A percentile compares a stretch with the other conserved stretches of the same genome.
phyloP scores from a whole-genome alignment of 2,113 vertebrate genomes.

The Epinephelus fuscoguttatus region DNA sequence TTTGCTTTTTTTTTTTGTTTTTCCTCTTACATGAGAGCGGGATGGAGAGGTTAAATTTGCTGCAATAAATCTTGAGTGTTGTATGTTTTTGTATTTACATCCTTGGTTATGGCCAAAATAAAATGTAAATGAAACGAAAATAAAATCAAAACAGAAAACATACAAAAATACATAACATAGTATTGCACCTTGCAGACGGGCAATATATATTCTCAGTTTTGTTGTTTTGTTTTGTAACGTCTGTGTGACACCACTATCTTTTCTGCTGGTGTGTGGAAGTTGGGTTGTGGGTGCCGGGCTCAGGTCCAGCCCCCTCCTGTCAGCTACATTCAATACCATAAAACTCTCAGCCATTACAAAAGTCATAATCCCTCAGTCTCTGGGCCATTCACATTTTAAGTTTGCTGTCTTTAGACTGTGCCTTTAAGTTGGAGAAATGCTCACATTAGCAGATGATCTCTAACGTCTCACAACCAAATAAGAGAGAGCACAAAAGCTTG shows the following conservation, averaged over 20 bases:
- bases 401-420: slow-evolving; percentile 37
- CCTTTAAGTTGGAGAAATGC: slow-evolving; percentile 40
- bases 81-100: slow-evolving; percentile 84
- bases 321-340: slow-evolving; percentile 89
- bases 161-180: slow-evolving; percentile 79
- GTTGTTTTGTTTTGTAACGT: slow-evolving; percentile 78
- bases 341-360: slow-evolving; percentile 80
- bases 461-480: slow-evolving; percentile 41
- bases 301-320: slow-evolving; percentile 80
- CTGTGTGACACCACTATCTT: slow-evolving; percentile 80
- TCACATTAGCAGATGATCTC: slow-evolving; percentile 14
- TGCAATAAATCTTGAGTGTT: slow-evolving; percentile 75
- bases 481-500: slow-evolving; percentile 58
- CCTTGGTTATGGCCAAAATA: slow-evolving; percentile 83
- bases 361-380: slow-evolving; percentile 69
- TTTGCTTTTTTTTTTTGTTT: slow-evolving; percentile 38
- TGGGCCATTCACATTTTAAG: slow-evolving; percentile 72
- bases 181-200: slow-evolving; percentile 86
- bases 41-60: slow-evolving; percentile 64
- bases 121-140: slow-evolving; percentile 47
- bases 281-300: slow-evolving; percentile 82
- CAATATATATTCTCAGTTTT: slow-evolving; percentile 81
- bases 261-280: slow-evolving; percentile 88
- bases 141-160: slow-evolving; percentile 70
- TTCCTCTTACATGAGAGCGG: slow-evolving; percentile 69